Evolutionary conservation across 2,888 invertebrate genomes (phyloP).

Genomic region (Augiades crinisus): DNA sequence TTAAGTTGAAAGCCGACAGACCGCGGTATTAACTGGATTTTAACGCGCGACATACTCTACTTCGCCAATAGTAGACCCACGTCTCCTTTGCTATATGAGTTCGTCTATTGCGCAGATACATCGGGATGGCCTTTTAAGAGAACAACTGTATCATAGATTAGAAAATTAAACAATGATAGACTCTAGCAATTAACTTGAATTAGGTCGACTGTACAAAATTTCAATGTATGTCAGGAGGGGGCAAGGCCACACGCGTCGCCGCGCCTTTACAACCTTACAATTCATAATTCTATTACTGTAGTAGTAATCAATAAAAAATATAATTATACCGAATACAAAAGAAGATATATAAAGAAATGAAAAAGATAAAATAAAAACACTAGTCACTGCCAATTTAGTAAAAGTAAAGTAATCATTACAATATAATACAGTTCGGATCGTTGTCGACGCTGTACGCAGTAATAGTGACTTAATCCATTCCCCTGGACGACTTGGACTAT

Average conservation of each 20-base stretch:
- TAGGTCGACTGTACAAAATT: not conserved
- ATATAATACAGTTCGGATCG: constrained; percentile 41
- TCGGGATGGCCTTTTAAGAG: too few species aligned
- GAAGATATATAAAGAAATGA: constrained; percentile 31
- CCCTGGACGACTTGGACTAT: not conserved
- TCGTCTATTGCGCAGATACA: too few species aligned
- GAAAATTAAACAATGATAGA: not conserved
- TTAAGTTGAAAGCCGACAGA: too few species aligned
- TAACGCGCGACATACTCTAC: too few species aligned
- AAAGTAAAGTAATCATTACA: constrained; percentile 35
- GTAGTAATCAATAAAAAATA: constrained; percentile 14
- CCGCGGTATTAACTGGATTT: too few species aligned
- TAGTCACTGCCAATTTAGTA: constrained; percentile 42
- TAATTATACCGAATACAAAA: constrained; percentile 28
- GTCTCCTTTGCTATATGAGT: too few species aligned
- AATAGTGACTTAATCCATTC: not conserved
- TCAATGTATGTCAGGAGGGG: not conserved
- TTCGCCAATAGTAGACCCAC: too few species aligned
- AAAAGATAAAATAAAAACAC: constrained; percentile 40
- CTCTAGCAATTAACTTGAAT: not conserved
- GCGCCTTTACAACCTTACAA: constrained; percentile 23
- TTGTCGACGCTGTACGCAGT: constrained; percentile 28
- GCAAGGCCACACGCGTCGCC: not conserved
- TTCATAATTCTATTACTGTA: constrained; percentile 25
- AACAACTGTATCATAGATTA: too few species aligned